A percentile compares a stretch with the other conserved stretches of the same genome.
Evolutionary conservation across 2,797 vertebrate genomes (phyloP).

Genomic region (Syndactyla subalaris): DNA sequence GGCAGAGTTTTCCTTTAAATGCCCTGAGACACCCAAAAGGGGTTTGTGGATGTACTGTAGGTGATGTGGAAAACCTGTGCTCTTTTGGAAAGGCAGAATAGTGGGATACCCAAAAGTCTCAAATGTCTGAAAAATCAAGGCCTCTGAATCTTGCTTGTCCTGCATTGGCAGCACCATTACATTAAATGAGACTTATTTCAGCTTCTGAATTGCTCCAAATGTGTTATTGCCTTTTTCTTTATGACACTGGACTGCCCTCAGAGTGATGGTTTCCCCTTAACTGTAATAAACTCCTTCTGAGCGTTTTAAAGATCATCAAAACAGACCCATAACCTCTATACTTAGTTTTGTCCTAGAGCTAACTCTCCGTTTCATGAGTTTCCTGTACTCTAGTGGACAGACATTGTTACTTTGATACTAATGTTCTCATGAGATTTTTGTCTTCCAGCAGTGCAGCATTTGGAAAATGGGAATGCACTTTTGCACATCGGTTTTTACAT

Average conservation of each 20-base stretch:
- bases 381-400: not conserved
- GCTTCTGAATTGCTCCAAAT: not conserved
- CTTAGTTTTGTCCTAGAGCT: not conserved
- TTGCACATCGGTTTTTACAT: not conserved
- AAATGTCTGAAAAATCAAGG: not conserved
- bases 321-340: not conserved
- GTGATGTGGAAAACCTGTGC: not conserved
- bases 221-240: not conserved
- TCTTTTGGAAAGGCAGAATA: not conserved
- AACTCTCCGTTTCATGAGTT: not conserved
- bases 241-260: not conserved
- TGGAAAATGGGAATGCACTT: not conserved
- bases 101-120: not conserved
- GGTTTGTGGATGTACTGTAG: not conserved
- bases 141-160: not conserved
- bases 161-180: not conserved
- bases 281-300: not conserved
- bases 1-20: not conserved
- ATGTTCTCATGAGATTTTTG: not conserved
- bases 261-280: not conserved
- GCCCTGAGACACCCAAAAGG: not conserved
- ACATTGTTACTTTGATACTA: not conserved
- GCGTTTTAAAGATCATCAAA: not conserved
- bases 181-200: constrained; percentile 16
- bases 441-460: not conserved